Conservation (phyloP, 2,888 invertebrate species). For the Pseudococcus longispinus region DNA sequence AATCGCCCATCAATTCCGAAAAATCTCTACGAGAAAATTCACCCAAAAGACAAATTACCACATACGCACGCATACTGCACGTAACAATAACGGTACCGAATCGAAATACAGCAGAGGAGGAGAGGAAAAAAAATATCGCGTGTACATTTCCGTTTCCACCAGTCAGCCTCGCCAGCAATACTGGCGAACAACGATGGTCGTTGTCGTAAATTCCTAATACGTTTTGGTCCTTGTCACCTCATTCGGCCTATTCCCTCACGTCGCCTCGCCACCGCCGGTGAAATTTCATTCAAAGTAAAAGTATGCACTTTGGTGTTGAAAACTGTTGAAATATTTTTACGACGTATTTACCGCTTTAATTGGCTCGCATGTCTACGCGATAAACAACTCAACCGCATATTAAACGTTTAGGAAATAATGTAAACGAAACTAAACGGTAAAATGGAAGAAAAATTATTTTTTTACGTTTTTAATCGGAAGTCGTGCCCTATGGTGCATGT, state of each 20-base stretch:
- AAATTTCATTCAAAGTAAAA: neutral
- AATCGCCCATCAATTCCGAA: too few species aligned
- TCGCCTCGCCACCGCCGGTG: neutral
- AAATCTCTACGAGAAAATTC: too few species aligned
- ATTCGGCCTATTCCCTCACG: neutral
- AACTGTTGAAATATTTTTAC: slow-evolving; percentile 20
- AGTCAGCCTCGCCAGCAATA: neutral
- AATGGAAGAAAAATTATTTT: neutral
- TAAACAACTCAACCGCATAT: slow-evolving; percentile 28
- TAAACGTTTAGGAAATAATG: slow-evolving; percentile 5
- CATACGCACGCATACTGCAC: neutral
- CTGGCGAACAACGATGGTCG: neutral
- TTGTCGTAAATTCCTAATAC: neutral
- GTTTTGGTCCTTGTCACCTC: neutral
- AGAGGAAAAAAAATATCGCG: neutral
- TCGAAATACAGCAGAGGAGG: neutral
- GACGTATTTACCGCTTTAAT: slow-evolving; percentile 31
- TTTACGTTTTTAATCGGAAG: neutral
- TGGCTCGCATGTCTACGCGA: slow-evolving; percentile 18
- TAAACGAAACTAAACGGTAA: neutral
- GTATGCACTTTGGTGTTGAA: neutral
- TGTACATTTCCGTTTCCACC: slow-evolving; percentile 5
- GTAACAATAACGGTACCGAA: neutral
- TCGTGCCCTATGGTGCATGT: slow-evolving; percentile 27
- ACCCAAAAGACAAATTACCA: neutral